Base-by-base conservation (phyloP, 1,140 invertebrate genomes). In the Eriosoma lanigerum region DNA sequence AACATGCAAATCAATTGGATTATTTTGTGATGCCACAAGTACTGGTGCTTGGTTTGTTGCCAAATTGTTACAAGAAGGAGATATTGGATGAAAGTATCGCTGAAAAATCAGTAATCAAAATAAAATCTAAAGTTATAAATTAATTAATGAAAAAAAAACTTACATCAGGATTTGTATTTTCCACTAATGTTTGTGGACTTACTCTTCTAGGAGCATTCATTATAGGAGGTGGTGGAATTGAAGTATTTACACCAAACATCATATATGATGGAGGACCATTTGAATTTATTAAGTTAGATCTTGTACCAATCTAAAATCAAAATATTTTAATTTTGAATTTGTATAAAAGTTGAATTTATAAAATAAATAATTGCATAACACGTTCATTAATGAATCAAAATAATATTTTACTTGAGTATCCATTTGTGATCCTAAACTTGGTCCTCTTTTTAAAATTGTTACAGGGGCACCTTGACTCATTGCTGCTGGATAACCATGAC, bases 1-100 rank as follows among this genome's bases (percentile, higher is more conserved):
- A 26, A 94, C 90, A 82, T 91, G 87, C 8, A 94, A 85, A 85
- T 93, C 91, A 21, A 93, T 89, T 1, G 88, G 88, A 64, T 75
- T 78, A 56, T 15, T 81, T 32, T 62, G 50, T 54, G 75, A 80
- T 29, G 52, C 32, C 15, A 29, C 24, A 64, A n/a, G 32, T 48
- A 68, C 29, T 17, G 64, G 21, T 44, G 48, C 10, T 21, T 80
- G 76, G 60, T 70, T 82, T 54, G 68, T 58, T 15, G 46, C 12
- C 12, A 81, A 50, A 46, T 81, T 81, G n/a, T 81, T 80, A 32
- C 58, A 60, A 24, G 81, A 56, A 19, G 81, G 38, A 38, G 81
- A 46, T 72, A 84, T 83, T 3, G 84, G 84, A 70, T 84, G 82
- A 82, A 84, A 84, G 68, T 75, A 82, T 76, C 81, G 82, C 83